These are phyloP conservation scores for Drosophila rufa DNA, from an alignment of 1,140 invertebrate genomes.

Conservation along the genomic window DNA sequence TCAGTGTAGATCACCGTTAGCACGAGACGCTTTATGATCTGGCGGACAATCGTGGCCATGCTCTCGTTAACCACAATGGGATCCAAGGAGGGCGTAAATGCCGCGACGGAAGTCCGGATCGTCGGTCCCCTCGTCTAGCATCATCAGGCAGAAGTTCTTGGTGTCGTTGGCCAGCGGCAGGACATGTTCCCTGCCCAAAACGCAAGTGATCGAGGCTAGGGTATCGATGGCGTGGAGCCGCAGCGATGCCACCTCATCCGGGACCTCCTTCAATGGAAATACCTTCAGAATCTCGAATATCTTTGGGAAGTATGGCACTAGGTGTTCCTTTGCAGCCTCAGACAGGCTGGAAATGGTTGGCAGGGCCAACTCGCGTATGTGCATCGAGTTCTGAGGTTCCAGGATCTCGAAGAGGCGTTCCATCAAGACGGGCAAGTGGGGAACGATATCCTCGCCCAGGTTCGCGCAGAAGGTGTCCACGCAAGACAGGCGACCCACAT, in stretches of 20 bases:
- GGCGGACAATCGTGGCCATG: conserved; percentile 88
- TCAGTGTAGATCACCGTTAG: conserved; percentile 88
- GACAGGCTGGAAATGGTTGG: conserved; percentile 90
- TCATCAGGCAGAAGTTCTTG: conserved; percentile 88
- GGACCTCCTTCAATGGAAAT: conserved; percentile 87
- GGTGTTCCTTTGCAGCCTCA: conserved; percentile 89
- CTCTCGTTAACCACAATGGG: conserved; percentile 89
- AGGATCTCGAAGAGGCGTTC: conserved; percentile 88
- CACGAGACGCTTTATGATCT: conserved; percentile 89
- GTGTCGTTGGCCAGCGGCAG: conserved; percentile 89
- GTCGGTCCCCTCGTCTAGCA: conserved; percentile 87
- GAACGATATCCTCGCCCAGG: conserved; percentile 89
- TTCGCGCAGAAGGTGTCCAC: conserved; percentile 93
- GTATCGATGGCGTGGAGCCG: conserved; percentile 90
- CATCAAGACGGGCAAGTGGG: conserved; percentile 91
- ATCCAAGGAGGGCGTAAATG: conserved; percentile 90
- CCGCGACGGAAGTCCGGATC: conserved; percentile 91
- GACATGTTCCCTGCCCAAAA: conserved; percentile 89
- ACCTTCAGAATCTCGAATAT: conserved; percentile 89
- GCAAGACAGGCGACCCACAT: conserved; percentile 91
- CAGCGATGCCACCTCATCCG: conserved; percentile 86
- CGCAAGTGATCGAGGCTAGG: conserved; percentile 89
- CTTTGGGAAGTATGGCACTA: conserved; percentile 90
- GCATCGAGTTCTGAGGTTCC: conserved; percentile 86
- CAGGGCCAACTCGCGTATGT: conserved; percentile 89